A percentile compares a stretch with the other conserved stretches of the same genome.
Conservation (phyloP, 2,797 vertebrate species). For the Microtus obscurus region DNA sequence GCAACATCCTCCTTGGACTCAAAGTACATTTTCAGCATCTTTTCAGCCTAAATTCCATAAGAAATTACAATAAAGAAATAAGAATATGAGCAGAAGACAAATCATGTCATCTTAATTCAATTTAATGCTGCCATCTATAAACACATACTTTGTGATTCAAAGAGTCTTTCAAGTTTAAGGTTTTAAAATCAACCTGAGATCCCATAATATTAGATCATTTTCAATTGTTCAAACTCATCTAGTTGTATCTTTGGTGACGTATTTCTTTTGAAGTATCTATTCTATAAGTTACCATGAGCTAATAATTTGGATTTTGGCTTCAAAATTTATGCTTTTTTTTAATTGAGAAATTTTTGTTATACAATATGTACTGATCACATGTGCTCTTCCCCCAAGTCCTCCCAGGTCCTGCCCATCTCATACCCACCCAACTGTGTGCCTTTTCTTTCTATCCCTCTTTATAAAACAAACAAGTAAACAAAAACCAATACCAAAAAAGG, state of each 20-base stretch:
- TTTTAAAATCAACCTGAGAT: background rate
- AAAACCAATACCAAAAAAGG: background rate
- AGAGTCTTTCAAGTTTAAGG: background rate
- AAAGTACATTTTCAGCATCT: background rate
- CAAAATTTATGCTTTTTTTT: background rate
- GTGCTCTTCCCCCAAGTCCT: background rate
- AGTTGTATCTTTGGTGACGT: background rate
- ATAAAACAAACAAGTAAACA: background rate
- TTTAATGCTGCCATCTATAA: background rate
- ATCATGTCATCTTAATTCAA: background rate
- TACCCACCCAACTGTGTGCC: background rate
- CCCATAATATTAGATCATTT: too few relatives aligned
- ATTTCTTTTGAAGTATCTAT: background rate
- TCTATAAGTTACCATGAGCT: background rate
- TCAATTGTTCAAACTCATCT: background rate
- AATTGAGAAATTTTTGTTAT: background rate
- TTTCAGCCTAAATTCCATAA: background rate
- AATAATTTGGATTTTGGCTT: background rate
- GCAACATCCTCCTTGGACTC: background rate
- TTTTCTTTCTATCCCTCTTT: background rate
- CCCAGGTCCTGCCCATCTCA: background rate
- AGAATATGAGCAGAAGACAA: background rate
- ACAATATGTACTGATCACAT: background rate
- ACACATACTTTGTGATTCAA: background rate
- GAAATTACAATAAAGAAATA: background rate